Base-by-base conservation (phyloP, 1,140 invertebrate genomes). In the Himalopsyche phryganea region DNA sequence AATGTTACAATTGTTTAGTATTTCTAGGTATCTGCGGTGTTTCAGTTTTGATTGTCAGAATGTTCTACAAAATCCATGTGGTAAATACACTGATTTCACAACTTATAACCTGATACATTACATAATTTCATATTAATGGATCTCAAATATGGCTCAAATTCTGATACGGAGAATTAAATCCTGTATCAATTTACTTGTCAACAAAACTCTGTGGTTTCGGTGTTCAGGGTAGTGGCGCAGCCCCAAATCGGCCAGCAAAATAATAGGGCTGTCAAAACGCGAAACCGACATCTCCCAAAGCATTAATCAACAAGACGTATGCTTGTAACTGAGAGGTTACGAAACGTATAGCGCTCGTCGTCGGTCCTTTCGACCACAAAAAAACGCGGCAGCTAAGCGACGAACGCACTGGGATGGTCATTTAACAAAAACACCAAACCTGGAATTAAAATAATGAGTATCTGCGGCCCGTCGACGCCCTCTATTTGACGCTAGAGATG, bases 221-320 rank as follows among this genome's bases (percentile, higher is more conserved):
- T 28, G 3, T 9, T 28, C 23, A n/a, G 23, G 23, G 9, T 9
- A 9, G 23, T 3, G 9, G 4, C 23, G 23, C 51, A 54, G 35
- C 35, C 28, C 51, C n/a, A n/a, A 46, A 20, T 18, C 10, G 14
- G 46, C 13, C 28, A 51, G 41, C 18, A 42, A 55, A 60, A 60
- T 52, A 60, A 60, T 48, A 60, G 58, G 51, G 58, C 51, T 59
- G 46, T 60, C 58, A 52, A 28, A 54, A 46, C 45, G 50, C 58
- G 51, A 60, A 54, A 60, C 58, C 51, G 46, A 54, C 51, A 54
- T 60, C 45, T 44, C 51, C 46, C 32, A 46, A 51, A 51, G 46
- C 58, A 60, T 60, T 60, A 60, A 60, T 60, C 51, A 60, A 54
- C 32, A 60, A 60, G 46, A 50, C 49, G 50, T 55, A 60, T 49